Evolutionary conservation across 2,797 vertebrate genomes (phyloP).

Genomic region (Microcaecilia unicolor): DNA sequence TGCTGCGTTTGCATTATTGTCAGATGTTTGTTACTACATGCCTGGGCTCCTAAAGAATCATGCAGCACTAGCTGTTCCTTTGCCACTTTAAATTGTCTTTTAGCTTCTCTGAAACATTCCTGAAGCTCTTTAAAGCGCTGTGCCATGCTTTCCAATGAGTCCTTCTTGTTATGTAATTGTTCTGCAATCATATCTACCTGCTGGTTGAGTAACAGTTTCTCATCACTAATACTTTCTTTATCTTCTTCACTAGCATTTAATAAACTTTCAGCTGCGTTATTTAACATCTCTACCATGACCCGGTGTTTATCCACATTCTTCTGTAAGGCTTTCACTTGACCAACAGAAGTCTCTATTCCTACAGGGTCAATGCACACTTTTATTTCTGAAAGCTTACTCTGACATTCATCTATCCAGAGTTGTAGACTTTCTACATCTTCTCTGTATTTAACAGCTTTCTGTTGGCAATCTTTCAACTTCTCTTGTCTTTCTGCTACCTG

Average conservation of each 20-base stretch:
- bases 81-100: slow-evolving; percentile 66
- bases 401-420: slow-evolving; percentile 78
- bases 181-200: slow-evolving; percentile 69
- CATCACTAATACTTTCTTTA: slow-evolving; percentile 65
- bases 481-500: slow-evolving; percentile 60
- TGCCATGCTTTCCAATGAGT: slow-evolving; percentile 74
- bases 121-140: slow-evolving; percentile 82
- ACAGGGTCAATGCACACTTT: slow-evolving; percentile 60
- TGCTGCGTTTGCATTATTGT: slow-evolving; percentile 88
- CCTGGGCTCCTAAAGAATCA: slow-evolving; percentile 72
- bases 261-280: slow-evolving; percentile 68
- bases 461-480: slow-evolving; percentile 66
- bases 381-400: slow-evolving; percentile 53
- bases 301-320: slow-evolving; percentile 87
- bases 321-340: slow-evolving; percentile 74
- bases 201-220: slow-evolving; percentile 58
- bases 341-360: slow-evolving; percentile 65
- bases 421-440: slow-evolving; percentile 70
- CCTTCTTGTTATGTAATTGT: slow-evolving; percentile 71
- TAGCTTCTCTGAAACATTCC: slow-evolving; percentile 69
- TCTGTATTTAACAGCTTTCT: slow-evolving; percentile 72
- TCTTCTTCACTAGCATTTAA: slow-evolving; percentile 71
- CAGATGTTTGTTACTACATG: slow-evolving; percentile 80
- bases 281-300: slow-evolving; percentile 75
- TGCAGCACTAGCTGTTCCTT: slow-evolving; percentile 74